A percentile compares a stretch with the other conserved stretches of the same genome.
Evolutionary conservation across 2,888 invertebrate genomes (phyloP).

Genomic region (Allygus modestus): DNA sequence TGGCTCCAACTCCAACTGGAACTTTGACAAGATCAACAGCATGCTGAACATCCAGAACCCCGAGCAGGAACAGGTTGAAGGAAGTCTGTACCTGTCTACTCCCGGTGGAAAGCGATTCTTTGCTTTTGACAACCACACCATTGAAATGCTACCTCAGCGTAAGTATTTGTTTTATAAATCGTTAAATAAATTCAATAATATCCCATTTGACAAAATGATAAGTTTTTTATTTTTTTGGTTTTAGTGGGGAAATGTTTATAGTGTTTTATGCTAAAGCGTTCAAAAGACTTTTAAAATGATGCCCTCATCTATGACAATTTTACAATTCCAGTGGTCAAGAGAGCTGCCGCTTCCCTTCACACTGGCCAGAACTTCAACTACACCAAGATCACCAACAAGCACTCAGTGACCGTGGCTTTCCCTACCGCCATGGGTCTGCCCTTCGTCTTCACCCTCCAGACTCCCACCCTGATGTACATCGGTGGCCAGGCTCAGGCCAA

Average conservation of each 20-base stretch:
- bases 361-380: conserved; percentile 78
- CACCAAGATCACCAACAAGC: conserved; percentile 79
- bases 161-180: conserved; percentile 35
- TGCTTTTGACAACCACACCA: conserved; percentile 77
- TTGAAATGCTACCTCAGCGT: conserved; percentile 75
- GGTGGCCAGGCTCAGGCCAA: conserved; percentile 76
- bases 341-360: conserved; percentile 74
- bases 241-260: no score
- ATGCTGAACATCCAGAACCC: conserved; percentile 78
- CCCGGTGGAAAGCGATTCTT: conserved; percentile 76
- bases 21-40: conserved; percentile 78
- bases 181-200: background rate
- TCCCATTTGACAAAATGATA: background rate
- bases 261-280: no score
- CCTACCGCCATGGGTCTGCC: conserved; percentile 86
- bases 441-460: conserved; percentile 80
- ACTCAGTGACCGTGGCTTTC: conserved; percentile 81
- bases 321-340: conserved; percentile 72
- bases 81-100: conserved; percentile 75
- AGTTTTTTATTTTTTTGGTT: no score
- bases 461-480: conserved; percentile 78
- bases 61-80: conserved; percentile 78
- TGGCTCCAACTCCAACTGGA: conserved; percentile 71
- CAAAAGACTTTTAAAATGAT: background rate
- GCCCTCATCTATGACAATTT: background rate